phyloP scores from a whole-genome alignment of 2,797 vertebrate species.

The Crossoptilon crossoptilon region DNA sequence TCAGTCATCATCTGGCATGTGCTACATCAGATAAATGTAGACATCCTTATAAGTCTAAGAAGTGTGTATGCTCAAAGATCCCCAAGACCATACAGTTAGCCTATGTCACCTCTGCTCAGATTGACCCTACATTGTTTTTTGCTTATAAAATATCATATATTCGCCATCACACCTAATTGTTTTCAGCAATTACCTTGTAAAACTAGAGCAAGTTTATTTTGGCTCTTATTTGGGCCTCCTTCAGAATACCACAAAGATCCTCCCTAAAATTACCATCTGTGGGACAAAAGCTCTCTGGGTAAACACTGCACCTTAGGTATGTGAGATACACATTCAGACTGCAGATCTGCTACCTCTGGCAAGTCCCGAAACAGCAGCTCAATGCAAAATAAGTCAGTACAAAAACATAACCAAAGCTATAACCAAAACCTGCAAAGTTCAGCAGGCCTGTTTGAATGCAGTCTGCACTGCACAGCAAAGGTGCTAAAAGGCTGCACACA shows the following conservation, averaged over 20 bases:
- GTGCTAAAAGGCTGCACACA: not conserved
- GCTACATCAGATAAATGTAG: constrained; percentile 6
- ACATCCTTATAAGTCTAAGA: not conserved
- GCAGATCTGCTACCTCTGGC: not conserved
- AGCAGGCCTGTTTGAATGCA: not conserved
- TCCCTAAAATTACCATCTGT: not conserved
- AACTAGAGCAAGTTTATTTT: not conserved
- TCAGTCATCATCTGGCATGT: constrained; percentile 39
- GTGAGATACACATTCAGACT: not conserved
- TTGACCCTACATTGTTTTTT: not conserved
- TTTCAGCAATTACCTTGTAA: not conserved
- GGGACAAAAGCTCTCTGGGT: not conserved
- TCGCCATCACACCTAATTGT: not conserved
- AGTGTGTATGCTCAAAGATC: not conserved
- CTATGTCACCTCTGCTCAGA: not conserved
- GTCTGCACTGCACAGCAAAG: accelerated
- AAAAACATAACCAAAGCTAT: not conserved
- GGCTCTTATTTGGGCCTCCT: not conserved
- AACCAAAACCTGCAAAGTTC: not conserved
- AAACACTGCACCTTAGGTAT: not conserved
- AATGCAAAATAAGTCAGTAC: not conserved
- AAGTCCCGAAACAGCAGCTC: not conserved
- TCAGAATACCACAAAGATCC: not conserved
- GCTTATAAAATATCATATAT: not conserved
- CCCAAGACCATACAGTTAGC: not conserved